These are phyloP conservation scores for Neodontobutis hainanensis DNA, from an alignment of 2,113 vertebrate genomes.

Conservation along the genomic window DNA sequence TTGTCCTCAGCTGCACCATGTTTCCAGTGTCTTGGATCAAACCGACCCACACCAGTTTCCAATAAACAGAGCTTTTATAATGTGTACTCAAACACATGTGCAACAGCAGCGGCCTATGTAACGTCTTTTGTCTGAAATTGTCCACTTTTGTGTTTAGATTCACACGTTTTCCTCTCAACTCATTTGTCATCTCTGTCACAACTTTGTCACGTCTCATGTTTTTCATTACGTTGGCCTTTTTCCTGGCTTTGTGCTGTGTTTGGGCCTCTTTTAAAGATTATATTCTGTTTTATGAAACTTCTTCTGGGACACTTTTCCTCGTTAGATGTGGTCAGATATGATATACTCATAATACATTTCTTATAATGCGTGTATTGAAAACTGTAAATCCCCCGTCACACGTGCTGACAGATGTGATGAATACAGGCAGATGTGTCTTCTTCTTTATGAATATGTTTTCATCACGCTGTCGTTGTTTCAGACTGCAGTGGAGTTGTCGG, in stretches of 20 bases:
- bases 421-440: neutral
- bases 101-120: neutral
- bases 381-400: neutral
- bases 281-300: neutral
- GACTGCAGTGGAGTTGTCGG: constrained; percentile 1
- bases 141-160: constrained; percentile 3
- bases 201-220: constrained; percentile 21
- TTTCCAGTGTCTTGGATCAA: neutral
- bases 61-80: constrained; percentile 16
- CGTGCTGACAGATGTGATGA: neutral
- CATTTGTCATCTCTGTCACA: constrained; percentile 31
- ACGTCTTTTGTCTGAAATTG: constrained; percentile 25
- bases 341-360: neutral
- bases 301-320: neutral
- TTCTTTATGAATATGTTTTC: neutral
- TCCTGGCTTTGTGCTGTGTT: neutral
- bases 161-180: constrained; percentile 10
- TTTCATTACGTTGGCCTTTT: constrained; percentile 7
- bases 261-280: neutral
- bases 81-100: constrained; percentile 2
- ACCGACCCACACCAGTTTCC: constrained; percentile 14
- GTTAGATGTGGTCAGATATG: constrained; percentile 1
- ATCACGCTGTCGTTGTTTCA: neutral
- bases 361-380: neutral
- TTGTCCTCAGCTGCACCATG: constrained; percentile 15